phyloP scores from a whole-genome alignment of 1,140 invertebrate species.

The Brachionus angularis region DNA sequence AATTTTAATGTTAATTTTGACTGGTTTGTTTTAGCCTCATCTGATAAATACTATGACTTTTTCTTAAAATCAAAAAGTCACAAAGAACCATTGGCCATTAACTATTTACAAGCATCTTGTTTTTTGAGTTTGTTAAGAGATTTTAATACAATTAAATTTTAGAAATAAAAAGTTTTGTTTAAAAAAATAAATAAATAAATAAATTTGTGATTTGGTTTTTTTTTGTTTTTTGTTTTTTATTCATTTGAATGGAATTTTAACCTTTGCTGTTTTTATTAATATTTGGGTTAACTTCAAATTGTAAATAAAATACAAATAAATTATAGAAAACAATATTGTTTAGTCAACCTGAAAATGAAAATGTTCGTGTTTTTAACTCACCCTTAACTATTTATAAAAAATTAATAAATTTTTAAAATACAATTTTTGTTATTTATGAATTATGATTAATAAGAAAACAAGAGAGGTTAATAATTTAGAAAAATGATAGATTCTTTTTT shows the following conservation, averaged over 20 bases:
- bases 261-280: not conserved
- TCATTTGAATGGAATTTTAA: not conserved
- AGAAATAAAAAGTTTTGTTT: not conserved
- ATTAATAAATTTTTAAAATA: not conserved
- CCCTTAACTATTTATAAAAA: not conserved
- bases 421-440: no score
- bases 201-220: not conserved
- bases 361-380: no score
- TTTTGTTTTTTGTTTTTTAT: constrained; percentile 9
- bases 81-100: constrained; percentile 40
- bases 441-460: no score
- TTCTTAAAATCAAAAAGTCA: not conserved
- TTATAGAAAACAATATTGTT: no score
- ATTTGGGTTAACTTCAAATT: no score
- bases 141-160: not conserved
- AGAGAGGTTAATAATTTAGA: no score
- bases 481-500: no score
- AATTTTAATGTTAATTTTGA: not conserved
- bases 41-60: constrained; percentile 21
- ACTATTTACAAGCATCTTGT: constrained; percentile 41
- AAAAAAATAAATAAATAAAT: constrained; percentile 6
- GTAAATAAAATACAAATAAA: no score
- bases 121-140: constrained; percentile 34
- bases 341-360: no score
- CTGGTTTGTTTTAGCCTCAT: not conserved